These are phyloP conservation scores for Selene dorsalis DNA, from an alignment of 2,797 vertebrate species.

Conservation along the genomic window DNA sequence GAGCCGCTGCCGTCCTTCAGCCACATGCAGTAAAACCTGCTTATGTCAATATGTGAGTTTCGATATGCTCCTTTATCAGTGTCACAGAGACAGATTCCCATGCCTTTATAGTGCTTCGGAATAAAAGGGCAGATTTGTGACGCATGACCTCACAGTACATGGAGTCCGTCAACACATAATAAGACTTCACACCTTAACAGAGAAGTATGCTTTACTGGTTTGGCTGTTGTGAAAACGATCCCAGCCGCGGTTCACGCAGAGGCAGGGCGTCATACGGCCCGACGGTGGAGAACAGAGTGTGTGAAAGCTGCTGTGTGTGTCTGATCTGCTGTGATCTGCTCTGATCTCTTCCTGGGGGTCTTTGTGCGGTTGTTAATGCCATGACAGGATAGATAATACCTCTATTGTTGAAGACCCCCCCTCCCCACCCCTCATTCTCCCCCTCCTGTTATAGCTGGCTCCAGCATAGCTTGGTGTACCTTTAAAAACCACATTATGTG, in stretches of 20 bases:
- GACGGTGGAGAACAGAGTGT: constrained; percentile 51
- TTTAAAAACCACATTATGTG: constrained; percentile 64
- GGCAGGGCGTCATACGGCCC: constrained; percentile 37
- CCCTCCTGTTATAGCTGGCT: constrained; percentile 37
- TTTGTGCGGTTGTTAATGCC: constrained; percentile 78
- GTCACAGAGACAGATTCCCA: background rate
- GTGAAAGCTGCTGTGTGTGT: constrained; percentile 73
- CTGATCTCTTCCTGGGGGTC: constrained; percentile 78
- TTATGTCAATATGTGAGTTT: constrained; percentile 41
- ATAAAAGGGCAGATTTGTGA: constrained; percentile 27
- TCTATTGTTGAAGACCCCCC: constrained; percentile 73
- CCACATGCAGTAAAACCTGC: constrained; percentile 17
- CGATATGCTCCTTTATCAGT: constrained; percentile 7
- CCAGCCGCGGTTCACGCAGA: constrained; percentile 22
- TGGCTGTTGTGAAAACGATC: constrained; percentile 60
- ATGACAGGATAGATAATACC: constrained; percentile 79
- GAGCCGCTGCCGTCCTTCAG: constrained; percentile 3
- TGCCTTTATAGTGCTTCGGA: constrained; percentile 24
- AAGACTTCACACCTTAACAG: constrained; percentile 24
- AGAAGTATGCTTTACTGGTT: constrained; percentile 34
- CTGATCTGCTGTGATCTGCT: constrained; percentile 72
- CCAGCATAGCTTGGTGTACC: constrained; percentile 50
- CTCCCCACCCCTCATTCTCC: constrained; percentile 34
- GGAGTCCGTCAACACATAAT: constrained; percentile 2
- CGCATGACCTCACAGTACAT: constrained; percentile 7